phyloP scores from a whole-genome alignment of 2,888 invertebrate genomes.

The Platycheirus rosarum region DNA sequence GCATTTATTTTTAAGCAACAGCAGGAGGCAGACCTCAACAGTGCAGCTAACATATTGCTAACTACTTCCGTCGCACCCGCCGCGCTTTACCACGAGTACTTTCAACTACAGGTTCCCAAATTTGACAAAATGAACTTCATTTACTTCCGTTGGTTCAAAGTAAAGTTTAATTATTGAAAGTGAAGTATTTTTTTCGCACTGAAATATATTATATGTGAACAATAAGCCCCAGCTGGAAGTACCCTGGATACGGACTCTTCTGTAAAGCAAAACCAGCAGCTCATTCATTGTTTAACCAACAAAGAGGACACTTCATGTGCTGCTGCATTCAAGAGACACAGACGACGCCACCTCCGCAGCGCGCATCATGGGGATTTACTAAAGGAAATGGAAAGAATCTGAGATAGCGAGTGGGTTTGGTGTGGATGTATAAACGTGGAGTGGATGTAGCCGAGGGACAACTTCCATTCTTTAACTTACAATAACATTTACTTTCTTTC shows the following conservation, averaged over 20 bases:
- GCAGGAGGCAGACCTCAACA: no score
- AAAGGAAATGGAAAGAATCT: conserved; percentile 16
- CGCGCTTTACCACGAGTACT: no score
- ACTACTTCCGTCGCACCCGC: no score
- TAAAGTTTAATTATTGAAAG: not conserved
- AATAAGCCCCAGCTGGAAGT: conserved; percentile 2
- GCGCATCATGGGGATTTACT: not conserved
- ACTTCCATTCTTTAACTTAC: conserved; percentile 24
- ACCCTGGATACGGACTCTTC: not conserved
- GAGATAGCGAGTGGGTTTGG: not conserved
- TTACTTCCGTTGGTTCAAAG: not conserved
- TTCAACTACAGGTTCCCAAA: not conserved
- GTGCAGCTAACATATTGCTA: no score
- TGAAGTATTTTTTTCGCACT: not conserved
- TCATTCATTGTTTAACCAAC: conserved; percentile 11
- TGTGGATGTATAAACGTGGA: not conserved
- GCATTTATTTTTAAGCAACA: no score
- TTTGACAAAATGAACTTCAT: not conserved
- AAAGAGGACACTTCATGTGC: conserved; percentile 23
- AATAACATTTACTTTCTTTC: conserved; percentile 31
- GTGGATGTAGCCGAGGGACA: not conserved
- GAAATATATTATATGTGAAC: not conserved
- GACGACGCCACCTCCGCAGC: no score
- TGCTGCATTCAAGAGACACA: not conserved
- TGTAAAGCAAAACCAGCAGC: conserved; percentile 19